Percentiles rank a stretch among this genome's conserved stretches.
phyloP scores from a whole-genome alignment of 2,888 invertebrate genomes.

The Tethea ocularis region DNA sequence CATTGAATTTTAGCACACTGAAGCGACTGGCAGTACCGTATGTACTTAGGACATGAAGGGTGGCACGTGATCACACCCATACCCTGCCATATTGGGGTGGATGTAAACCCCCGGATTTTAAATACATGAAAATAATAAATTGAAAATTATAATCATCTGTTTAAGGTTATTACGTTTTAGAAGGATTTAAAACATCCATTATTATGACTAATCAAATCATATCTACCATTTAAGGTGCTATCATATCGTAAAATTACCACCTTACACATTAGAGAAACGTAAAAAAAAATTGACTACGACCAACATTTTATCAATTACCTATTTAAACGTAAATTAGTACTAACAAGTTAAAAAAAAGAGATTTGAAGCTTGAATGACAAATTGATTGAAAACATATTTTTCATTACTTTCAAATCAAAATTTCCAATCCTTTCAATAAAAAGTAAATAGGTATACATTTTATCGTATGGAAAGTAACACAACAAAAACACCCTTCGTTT shows the following conservation, averaged over 20 bases:
- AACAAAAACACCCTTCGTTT: slow-evolving; percentile 23
- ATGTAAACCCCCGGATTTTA: slow-evolving; percentile 47
- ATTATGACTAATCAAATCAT: not conserved
- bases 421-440: slow-evolving; percentile 1
- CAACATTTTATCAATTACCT: too few species aligned
- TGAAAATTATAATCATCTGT: slow-evolving; percentile 40
- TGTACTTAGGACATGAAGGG: slow-evolving; percentile 50
- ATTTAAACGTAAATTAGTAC: too few species aligned
- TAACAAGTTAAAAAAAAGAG: too few species aligned
- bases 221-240: too few species aligned
- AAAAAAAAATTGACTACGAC: too few species aligned
- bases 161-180: not conserved
- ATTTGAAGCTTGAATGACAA: not conserved
- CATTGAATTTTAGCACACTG: not conserved
- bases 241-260: not conserved
- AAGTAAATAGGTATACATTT: slow-evolving; percentile 2
- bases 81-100: slow-evolving; percentile 46
- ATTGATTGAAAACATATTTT: not conserved
- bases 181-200: not conserved
- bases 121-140: slow-evolving; percentile 47
- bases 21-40: slow-evolving; percentile 29
- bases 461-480: slow-evolving; percentile 14
- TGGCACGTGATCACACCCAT: slow-evolving; percentile 53
- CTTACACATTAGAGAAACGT: too few species aligned
- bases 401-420: not conserved